Conservation (phyloP, 2,888 invertebrate genomes). For the Eupithecia subumbrata region DNA sequence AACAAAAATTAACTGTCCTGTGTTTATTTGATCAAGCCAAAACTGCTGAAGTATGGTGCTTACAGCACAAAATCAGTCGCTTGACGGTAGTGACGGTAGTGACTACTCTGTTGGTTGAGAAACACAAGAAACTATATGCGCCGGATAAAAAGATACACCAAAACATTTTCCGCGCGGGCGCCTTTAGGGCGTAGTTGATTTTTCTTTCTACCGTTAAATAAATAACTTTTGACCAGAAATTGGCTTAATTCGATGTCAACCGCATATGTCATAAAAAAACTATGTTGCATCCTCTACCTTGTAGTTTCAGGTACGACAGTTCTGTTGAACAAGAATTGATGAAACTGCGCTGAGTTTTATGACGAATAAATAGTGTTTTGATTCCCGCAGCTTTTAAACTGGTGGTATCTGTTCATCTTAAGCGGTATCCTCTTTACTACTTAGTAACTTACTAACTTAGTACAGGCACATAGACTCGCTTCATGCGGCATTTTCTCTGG, state of each 20-base stretch:
- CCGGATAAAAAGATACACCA: too few species aligned
- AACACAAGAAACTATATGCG: too few species aligned
- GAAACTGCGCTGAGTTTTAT: conserved; percentile 5
- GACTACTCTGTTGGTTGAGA: too few species aligned
- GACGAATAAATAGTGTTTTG: neutral
- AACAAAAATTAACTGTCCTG: too few species aligned
- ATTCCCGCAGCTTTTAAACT: neutral
- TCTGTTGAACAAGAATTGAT: neutral
- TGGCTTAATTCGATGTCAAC: neutral
- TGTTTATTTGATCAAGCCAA: too few species aligned
- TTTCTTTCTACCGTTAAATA: neutral
- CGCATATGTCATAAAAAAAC: neutral
- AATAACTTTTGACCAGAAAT: neutral
- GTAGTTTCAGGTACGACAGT: neutral
- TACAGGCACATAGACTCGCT: neutral
- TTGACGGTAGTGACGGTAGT: too few species aligned
- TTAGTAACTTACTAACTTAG: neutral
- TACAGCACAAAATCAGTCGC: too few species aligned
- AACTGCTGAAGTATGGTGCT: too few species aligned
- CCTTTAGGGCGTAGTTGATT: too few species aligned
- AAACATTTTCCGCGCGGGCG: too few species aligned
- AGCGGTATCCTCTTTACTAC: neutral
- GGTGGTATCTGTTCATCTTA: neutral
- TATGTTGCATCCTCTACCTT: neutral
- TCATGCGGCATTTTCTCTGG: neutral